Conservation (phyloP, 2,888 invertebrate species). For the Agonopterix heracliana region DNA sequence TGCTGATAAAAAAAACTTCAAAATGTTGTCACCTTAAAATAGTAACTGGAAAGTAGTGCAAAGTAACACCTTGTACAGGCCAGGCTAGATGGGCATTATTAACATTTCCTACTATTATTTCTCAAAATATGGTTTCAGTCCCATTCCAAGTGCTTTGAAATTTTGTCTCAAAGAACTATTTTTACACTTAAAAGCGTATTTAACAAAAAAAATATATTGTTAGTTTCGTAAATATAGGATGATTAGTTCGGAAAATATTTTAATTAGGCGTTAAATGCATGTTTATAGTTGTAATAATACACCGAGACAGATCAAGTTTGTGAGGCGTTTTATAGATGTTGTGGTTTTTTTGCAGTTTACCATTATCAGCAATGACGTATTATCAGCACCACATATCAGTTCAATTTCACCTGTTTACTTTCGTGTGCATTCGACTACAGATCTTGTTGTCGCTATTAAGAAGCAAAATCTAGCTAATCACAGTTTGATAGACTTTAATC, state of each 20-base stretch:
- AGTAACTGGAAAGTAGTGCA: no score
- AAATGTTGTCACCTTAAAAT: no score
- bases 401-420: conserved; percentile 14
- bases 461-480: conserved; percentile 24
- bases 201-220: conserved; percentile 43
- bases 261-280: conserved; percentile 70
- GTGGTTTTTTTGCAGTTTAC: conserved; percentile 30
- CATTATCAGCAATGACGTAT: conserved; percentile 22
- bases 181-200: conserved; percentile 44
- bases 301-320: conserved; percentile 39
- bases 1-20: no score
- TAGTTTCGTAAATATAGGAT: conserved; percentile 61
- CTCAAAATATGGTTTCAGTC: no score
- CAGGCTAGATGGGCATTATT: no score
- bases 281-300: conserved; percentile 62
- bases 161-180: conserved; percentile 64
- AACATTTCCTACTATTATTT: not conserved
- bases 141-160: conserved; percentile 47
- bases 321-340: conserved; percentile 36
- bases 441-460: conserved; percentile 8
- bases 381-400: conserved; percentile 45
- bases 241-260: conserved; percentile 66
- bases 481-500: conserved; percentile 8
- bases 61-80: no score
- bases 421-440: not conserved